These are phyloP conservation scores for Salvator merianae DNA, from an alignment of 2,113 vertebrate species.

Conservation along the genomic window DNA sequence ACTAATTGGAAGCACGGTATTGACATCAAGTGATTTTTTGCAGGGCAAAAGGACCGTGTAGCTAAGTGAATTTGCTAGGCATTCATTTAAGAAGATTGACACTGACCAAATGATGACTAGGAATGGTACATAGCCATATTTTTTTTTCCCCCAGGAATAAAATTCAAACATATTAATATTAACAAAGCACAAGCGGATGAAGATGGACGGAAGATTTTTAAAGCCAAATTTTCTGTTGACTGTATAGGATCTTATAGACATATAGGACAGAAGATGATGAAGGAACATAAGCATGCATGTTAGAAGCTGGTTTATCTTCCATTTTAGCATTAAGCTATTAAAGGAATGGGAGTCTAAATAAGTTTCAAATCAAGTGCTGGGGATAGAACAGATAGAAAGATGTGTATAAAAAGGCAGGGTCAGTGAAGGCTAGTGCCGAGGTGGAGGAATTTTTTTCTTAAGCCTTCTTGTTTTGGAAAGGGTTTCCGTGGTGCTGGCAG, in stretches of 20 bases:
- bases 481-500: slow-evolving; percentile 85
- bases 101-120: neutral
- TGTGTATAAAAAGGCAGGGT: slow-evolving; percentile 41
- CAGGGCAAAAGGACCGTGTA: neutral
- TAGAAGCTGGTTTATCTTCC: neutral
- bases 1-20: neutral
- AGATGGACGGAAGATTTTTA: no score
- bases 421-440: slow-evolving; percentile 38
- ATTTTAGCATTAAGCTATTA: neutral
- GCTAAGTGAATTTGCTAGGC: neutral
- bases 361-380: accelerated
- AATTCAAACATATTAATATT: neutral
- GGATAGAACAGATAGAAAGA: neutral
- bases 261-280: neutral
- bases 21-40: neutral
- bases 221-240: no score
- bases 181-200: neutral
- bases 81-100: neutral
- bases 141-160: neutral
- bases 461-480: slow-evolving; percentile 82
- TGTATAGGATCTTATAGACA: no score
- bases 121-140: accelerated
- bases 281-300: neutral
- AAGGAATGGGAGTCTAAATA: neutral
- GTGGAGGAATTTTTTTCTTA: slow-evolving; percentile 19